Conservation (phyloP, 2,888 invertebrate species). For the Pantelozetes paolii region DNA sequence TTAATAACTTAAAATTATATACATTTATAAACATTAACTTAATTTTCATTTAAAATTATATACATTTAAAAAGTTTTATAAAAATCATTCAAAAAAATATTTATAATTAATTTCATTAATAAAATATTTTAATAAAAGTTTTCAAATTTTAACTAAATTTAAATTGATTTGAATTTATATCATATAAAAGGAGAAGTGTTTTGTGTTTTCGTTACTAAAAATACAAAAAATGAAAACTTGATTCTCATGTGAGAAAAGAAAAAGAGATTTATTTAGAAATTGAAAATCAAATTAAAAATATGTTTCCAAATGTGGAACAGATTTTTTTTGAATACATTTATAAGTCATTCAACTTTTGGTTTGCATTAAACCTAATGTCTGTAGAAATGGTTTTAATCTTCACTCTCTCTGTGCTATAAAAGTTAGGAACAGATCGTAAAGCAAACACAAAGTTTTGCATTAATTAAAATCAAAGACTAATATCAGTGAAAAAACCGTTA, state of each 20-base stretch:
- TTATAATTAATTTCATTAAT: too few species aligned
- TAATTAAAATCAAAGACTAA: too few species aligned
- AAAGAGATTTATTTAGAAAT: conserved; percentile 9
- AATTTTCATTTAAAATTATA: too few species aligned
- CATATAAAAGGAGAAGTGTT: background rate
- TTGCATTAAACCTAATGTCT: background rate
- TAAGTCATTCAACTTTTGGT: conserved; percentile 22
- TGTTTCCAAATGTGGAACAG: conserved; percentile 21
- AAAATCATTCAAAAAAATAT: too few species aligned
- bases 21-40: too few species aligned
- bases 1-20: too few species aligned
- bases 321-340: conserved; percentile 1
- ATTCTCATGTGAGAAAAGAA: background rate
- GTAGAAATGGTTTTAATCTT: conserved; percentile 14
- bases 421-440: background rate
- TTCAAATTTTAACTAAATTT: background rate
- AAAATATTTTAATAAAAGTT: background rate
- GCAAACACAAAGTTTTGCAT: background rate
- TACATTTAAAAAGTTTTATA: too few species aligned
- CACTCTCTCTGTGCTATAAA: conserved; percentile 6
- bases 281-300: background rate
- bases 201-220: background rate
- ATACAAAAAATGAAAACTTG: background rate
- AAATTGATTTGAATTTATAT: background rate
- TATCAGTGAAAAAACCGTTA: background rate